Conservation (phyloP, 2,113 vertebrate species). For the Bubalus kerabau region DNA sequence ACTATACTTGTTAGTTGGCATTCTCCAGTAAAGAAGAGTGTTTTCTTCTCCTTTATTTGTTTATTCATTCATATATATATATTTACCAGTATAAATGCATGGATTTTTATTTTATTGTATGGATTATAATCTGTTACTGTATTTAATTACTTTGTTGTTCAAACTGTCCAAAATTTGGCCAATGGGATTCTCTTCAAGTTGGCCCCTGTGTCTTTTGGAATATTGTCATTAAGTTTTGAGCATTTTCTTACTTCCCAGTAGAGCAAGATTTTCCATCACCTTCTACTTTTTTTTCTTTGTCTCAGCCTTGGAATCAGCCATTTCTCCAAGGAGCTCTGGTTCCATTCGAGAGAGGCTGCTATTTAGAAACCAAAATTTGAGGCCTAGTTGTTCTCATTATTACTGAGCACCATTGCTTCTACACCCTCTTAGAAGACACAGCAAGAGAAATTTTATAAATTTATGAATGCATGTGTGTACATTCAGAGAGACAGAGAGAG, state of each 20-base stretch:
- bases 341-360: neutral
- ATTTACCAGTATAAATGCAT: neutral
- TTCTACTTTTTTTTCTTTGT: neutral
- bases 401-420: neutral
- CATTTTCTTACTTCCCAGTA: neutral
- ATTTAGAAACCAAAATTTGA: neutral
- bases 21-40: neutral
- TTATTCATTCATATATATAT: neutral
- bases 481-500: neutral
- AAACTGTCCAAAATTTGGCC: neutral
- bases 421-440: neutral
- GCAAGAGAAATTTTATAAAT: neutral
- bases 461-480: neutral
- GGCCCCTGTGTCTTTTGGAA: neutral
- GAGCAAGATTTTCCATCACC: neutral
- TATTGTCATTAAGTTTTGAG: neutral
- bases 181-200: neutral
- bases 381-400: neutral
- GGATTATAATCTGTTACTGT: neutral
- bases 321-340: neutral
- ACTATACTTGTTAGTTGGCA: neutral
- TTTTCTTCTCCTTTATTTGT: neutral
- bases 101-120: neutral
- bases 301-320: neutral
- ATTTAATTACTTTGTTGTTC: neutral